These are phyloP conservation scores for Nasonia vitripennis DNA, from an alignment of 1,140 invertebrate species.

Conservation along the genomic window DNA sequence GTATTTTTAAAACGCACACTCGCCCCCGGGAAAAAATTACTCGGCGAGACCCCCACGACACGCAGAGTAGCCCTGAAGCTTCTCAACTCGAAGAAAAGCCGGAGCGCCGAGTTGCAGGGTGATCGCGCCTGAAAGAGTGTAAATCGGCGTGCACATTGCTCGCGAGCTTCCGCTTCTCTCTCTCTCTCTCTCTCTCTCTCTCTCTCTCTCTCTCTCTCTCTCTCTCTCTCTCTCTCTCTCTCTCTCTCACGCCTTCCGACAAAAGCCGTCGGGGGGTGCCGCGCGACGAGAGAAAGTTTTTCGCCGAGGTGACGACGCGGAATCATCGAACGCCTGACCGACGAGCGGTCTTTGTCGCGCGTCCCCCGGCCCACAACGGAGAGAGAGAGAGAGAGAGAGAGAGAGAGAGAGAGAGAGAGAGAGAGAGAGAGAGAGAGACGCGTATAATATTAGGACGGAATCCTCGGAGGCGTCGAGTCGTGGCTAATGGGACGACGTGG, in stretches of 20 bases:
- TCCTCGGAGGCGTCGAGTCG: conserved; percentile 52
- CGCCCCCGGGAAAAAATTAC: neutral
- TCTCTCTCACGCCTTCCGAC: conserved; percentile 39
- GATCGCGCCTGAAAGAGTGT: conserved; percentile 35
- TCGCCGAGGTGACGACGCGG: conserved; percentile 18
- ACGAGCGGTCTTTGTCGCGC: conserved; percentile 34
- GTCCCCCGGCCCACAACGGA: conserved; percentile 7
- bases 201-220: conserved; percentile 11
- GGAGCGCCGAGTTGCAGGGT: neutral
- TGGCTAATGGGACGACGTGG: conserved; percentile 36
- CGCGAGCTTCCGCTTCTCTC: conserved; percentile 14
- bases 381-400: neutral
- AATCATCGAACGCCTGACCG: conserved; percentile 47
- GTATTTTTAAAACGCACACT: too few relatives aligned
- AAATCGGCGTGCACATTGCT: conserved; percentile 29
- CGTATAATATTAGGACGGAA: conserved; percentile 44
- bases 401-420: neutral
- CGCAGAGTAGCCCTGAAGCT: neutral
- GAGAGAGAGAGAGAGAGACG: neutral
- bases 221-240: neutral
- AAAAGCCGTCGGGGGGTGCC: conserved; percentile 19
- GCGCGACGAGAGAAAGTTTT: neutral
- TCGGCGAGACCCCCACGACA: neutral
- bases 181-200: neutral
- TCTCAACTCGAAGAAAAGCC: neutral